These are phyloP conservation scores for Echeneis naucrates DNA, from an alignment of 2,797 vertebrate species.

Conservation along the genomic window DNA sequence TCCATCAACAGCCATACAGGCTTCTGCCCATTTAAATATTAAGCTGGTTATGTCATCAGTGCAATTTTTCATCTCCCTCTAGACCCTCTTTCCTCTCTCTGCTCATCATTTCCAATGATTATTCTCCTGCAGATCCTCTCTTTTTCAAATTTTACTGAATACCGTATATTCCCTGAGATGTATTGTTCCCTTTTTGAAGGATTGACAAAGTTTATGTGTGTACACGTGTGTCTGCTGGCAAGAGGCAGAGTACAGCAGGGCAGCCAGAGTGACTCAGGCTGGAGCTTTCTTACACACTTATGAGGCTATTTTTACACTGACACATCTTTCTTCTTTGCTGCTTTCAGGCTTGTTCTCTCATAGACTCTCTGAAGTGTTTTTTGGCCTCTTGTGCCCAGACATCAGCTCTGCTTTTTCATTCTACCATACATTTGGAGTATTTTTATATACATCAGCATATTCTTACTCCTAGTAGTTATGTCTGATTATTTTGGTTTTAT, in stretches of 20 bases:
- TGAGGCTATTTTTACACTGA: conserved; percentile 10
- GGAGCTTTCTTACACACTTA: background rate
- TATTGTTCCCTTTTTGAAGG: conserved; percentile 9
- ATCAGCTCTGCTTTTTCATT: accelerated
- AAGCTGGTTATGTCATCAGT: conserved; percentile 43
- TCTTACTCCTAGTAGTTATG: background rate
- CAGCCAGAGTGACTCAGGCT: conserved; percentile 28
- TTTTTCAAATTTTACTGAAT: conserved; percentile 1
- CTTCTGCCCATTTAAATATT: conserved; percentile 50
- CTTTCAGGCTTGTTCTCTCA: background rate
- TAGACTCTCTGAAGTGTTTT: background rate
- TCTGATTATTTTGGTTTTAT: background rate
- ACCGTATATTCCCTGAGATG: conserved; percentile 2
- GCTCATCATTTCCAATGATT: background rate
- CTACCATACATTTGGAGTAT: background rate
- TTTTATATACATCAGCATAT: no score
- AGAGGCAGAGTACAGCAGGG: background rate
- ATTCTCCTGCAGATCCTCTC: background rate
- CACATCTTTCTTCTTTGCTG: background rate
- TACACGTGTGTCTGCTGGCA: background rate
- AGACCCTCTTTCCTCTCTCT: background rate
- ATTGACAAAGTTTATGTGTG: conserved; percentile 3
- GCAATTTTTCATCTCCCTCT: conserved; percentile 1
- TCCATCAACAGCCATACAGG: conserved; percentile 31
- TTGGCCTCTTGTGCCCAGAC: background rate